phyloP scores from a whole-genome alignment of 2,888 invertebrate genomes.

The Frankliniella fusca region DNA sequence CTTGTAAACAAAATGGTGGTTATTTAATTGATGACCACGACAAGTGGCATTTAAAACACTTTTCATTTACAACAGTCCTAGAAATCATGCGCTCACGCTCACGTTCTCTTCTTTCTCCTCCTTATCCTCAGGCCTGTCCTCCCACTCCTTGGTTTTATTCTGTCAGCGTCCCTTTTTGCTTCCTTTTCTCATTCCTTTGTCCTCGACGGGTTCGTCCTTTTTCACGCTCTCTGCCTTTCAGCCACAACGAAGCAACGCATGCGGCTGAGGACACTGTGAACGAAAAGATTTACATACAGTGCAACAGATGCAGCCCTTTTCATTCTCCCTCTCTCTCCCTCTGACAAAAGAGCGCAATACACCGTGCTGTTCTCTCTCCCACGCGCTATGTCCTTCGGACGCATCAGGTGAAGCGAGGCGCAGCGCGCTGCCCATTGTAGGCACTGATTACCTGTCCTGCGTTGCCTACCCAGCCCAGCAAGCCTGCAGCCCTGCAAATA shows the following conservation, averaged over 20 bases:
- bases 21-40: no score
- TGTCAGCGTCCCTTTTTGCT: background rate
- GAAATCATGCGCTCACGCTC: background rate
- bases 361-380: no score
- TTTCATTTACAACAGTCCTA: no score
- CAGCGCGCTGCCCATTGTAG: background rate
- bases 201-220: background rate
- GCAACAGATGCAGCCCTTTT: no score
- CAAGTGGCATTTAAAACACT: no score
- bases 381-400: no score
- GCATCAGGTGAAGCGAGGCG: background rate
- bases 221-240: conserved; percentile 3
- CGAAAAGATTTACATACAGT: conserved; percentile 5
- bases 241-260: background rate
- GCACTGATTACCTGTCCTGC: background rate
- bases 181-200: background rate
- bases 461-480: no score
- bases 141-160: background rate
- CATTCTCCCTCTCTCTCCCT: no score
- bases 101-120: background rate
- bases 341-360: no score
- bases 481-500: no score
- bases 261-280: background rate
- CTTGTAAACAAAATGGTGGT: background rate
- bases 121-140: background rate